Evolutionary conservation across 2,797 vertebrate genomes (phyloP), one percentile per base, ranked within the genome.

Genomic region (Crocodylus rhombifer): DNA sequence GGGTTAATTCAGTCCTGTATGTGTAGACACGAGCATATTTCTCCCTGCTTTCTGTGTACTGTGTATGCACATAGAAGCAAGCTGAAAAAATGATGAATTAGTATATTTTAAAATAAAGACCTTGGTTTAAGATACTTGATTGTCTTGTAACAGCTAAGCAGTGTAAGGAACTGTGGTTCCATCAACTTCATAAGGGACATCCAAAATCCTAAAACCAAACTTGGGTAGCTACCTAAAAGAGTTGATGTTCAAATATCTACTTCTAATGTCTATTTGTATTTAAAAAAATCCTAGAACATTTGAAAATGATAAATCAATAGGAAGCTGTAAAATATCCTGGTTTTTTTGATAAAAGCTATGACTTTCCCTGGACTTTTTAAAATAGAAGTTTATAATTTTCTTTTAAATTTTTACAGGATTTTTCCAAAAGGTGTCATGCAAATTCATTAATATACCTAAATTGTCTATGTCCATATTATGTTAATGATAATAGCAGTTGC

Each of bases 141-240:
- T 90, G 71, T 83, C 85, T 94, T 87, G 55, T 90, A 90, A 79
- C 55, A 90, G 57, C 60, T 75, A 83, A 64, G 28, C 13, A 80
- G 92, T 95, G 36, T 95, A 77, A 85, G 84, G 91, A 89, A 90
- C 69, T 77, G 42, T 75, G 69, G 90, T 82, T 1, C 0, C 77
- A 82, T 88, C 78, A 84, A 14, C 92, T 76, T 92, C 80, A 78
- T 36, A 90, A 74, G 83, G 36, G 82, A 89, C 14, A 16, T 91
- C 80, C 78, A 77, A 84, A 91, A 89, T 92, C 82, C 57, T 36
- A 82, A 87, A 91, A 89, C 88, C 90, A 93, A 30, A 84, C 77
- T 84, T 75, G 94, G 91, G 84, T 89, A 91, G 86, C 64, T 84
- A 82, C 92, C 28, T 14, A 74, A 71, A 55, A 71, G 86, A 94